Base-by-base conservation (phyloP, 2,888 invertebrate species). In the Morpho deidamia region DNA sequence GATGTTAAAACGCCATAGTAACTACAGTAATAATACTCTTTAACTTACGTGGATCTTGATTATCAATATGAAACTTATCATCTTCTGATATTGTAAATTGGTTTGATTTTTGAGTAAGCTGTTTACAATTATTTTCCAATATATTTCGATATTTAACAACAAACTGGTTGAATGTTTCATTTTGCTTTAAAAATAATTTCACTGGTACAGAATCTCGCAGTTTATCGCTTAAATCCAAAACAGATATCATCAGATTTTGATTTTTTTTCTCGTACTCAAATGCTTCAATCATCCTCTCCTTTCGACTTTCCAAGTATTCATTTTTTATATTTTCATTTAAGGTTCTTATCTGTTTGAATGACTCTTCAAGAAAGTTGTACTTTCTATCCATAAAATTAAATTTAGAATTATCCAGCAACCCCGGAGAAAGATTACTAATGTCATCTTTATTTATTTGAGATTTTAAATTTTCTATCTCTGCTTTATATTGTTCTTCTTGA, bases 291-390 rank as follows among this genome's bases (percentile, higher is more conserved):
- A 91, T 77, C 35, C 83, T 67, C 49, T 90, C 85, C 57, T 90
- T 75, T 71, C 90, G 88, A 58, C 69, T 75, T 70, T 88, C 78
- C 64, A 87, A 66, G 64, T 87, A 75, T 74, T 91, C 86, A 71
- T 88, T 88, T 65, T 86, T 89, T 34, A 90, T 78, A 60, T 91
- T 89, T 56, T 92, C 82, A 65, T 91, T 90, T 39, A 83, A 70
- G 3, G 91, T 84, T 76, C 89, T 83, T 38, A 83, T 76, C 55
- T 80, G 72, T 69, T 76, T 87, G 51, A 87, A 87, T 1, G 78
- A 75, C 43, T 87, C 83, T 68, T 88, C 84, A 60, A 90, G 70
- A 69, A 82, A 89, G 12, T 64, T 66, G 63, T 88, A 79, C 70
- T 91, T 89, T 64, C 84, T 81, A 72, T 86, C 78, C 51, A 88